Evolutionary conservation across 2,797 vertebrate species (phyloP).

Genomic region (Taeniopygia guttata): DNA sequence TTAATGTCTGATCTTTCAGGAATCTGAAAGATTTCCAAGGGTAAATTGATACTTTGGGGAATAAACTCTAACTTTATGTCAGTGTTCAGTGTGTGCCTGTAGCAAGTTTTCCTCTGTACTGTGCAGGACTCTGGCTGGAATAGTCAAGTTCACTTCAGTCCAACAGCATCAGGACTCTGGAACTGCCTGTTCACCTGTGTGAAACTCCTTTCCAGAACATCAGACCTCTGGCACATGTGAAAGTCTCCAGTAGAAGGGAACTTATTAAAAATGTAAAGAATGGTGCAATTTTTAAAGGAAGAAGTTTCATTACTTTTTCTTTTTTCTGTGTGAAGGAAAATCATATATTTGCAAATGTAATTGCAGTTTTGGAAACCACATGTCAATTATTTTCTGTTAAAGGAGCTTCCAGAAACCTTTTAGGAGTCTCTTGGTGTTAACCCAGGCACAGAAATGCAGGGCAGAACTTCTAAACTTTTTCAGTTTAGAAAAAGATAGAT

Average conservation of each 20-base stretch:
- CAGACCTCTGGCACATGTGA: not conserved
- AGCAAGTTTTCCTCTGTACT: not conserved
- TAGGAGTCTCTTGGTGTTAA: not conserved
- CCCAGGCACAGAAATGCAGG: not conserved
- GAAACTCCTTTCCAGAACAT: not conserved
- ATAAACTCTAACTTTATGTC: not conserved
- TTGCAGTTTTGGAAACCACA: not conserved
- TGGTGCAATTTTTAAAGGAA: not conserved
- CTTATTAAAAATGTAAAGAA: not conserved
- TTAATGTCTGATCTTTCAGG: not conserved
- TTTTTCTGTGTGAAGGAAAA: not conserved
- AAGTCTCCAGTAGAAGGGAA: not conserved
- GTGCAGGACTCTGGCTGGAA: not conserved
- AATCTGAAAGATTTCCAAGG: not conserved
- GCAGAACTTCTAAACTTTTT: not conserved
- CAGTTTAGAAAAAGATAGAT: not conserved
- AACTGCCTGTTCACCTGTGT: not conserved
- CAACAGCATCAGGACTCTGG: not conserved
- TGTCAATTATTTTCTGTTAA: not conserved
- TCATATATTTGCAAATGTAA: not conserved
- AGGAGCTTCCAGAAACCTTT: not conserved
- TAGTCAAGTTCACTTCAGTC: not conserved
- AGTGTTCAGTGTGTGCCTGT: not conserved
- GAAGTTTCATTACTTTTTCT: not conserved
- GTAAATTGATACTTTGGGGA: not conserved